phyloP scores from a whole-genome alignment of 2,888 invertebrate genomes.

The Macrosoma leucophasiata region DNA sequence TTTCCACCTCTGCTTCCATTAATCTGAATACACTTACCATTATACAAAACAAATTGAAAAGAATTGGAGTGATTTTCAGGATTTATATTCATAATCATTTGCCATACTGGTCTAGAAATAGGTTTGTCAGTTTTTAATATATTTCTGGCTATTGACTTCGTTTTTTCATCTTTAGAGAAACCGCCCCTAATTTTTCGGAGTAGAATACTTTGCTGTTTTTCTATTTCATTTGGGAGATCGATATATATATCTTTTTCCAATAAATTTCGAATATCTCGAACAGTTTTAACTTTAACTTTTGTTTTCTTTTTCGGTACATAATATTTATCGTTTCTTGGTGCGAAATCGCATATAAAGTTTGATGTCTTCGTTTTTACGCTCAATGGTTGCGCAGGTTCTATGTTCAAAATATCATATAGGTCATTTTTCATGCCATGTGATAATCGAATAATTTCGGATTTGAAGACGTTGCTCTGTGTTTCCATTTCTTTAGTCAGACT shows the following conservation, averaged over 20 bases:
- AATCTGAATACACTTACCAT: conserved; percentile 48
- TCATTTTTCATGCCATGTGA: conserved; percentile 36
- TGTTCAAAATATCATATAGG: conserved; percentile 44
- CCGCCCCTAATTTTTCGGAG: conserved; percentile 54
- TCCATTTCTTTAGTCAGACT: conserved; percentile 35
- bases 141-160: conserved; percentile 45
- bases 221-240: conserved; percentile 43
- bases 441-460: conserved; percentile 45
- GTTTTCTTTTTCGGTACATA: conserved; percentile 52
- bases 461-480: conserved; percentile 40
- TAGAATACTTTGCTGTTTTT: conserved; percentile 46
- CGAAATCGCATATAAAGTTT: conserved; percentile 38
- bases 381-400: conserved; percentile 41
- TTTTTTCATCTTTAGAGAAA: conserved; percentile 41
- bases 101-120: conserved; percentile 54
- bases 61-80: conserved; percentile 40
- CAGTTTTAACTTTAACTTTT: conserved; percentile 54
- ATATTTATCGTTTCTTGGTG: conserved; percentile 44
- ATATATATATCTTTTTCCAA: conserved; percentile 52
- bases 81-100: conserved; percentile 62
- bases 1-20: conserved; percentile 59
- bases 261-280: conserved; percentile 48
- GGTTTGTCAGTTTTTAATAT: conserved; percentile 46
- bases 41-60: conserved; percentile 53
- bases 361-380: conserved; percentile 21